Conservation (phyloP, 2,888 invertebrate species). For the Sarcophaga variegata region DNA sequence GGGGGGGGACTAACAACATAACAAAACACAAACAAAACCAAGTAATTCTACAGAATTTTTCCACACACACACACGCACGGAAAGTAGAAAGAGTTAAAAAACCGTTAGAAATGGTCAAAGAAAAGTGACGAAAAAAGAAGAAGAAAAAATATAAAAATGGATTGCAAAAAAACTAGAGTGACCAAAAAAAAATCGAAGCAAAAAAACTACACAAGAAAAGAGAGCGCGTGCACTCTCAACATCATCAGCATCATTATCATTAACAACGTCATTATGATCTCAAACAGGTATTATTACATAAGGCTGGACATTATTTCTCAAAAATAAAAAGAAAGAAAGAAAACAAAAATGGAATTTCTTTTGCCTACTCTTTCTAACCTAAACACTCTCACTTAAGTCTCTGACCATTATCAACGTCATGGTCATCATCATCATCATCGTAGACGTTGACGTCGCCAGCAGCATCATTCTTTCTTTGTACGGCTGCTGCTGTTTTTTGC, state of each 20-base stretch:
- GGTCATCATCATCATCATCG: constrained; percentile 75
- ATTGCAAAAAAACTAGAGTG: background rate
- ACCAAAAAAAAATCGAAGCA: background rate
- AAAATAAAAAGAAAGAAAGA: background rate
- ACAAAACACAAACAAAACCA: background rate
- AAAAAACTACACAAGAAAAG: constrained; percentile 3
- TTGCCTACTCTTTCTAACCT: constrained; percentile 28
- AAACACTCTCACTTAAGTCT: background rate
- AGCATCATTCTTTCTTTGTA: constrained; percentile 49
- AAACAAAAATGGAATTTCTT: background rate
- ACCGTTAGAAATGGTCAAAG: background rate
- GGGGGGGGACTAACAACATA: constrained; percentile 7
- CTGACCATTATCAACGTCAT: constrained; percentile 74
- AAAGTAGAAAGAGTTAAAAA: background rate
- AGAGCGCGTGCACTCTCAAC: constrained; percentile 46
- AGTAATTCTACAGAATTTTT: background rate
- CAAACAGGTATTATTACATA: constrained; percentile 65
- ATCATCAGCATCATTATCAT: constrained; percentile 32
- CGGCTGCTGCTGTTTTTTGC: constrained; percentile 21
- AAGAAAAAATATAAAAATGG: background rate
- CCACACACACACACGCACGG: background rate
- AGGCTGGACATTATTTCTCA: constrained; percentile 35
- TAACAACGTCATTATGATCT: constrained; percentile 30
- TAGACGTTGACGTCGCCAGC: constrained; percentile 72
- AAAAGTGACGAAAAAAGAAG: background rate